Evolutionary conservation across 2,113 vertebrate genomes (phyloP).

Genomic region (Mobula hypostoma): DNA sequence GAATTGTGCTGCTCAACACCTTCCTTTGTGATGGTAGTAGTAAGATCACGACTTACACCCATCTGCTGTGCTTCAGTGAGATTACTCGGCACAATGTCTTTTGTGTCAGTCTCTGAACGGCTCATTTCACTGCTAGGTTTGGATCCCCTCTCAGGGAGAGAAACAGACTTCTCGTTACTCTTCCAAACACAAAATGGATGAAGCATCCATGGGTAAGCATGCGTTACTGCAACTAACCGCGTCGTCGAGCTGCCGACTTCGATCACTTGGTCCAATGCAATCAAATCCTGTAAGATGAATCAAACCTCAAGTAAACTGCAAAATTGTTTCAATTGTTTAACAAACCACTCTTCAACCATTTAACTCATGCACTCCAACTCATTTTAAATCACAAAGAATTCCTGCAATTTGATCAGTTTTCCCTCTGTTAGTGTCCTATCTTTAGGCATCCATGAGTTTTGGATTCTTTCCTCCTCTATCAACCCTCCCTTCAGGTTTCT

Average conservation of each 20-base stretch:
- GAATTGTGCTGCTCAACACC: neutral
- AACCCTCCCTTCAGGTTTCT: too few species aligned
- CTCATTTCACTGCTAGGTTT: neutral
- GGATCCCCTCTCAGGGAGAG: neutral
- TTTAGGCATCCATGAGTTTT: neutral
- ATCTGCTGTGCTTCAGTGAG: neutral
- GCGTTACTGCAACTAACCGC: slow-evolving; percentile 59
- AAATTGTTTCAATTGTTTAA: neutral
- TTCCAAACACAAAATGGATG: slow-evolving; percentile 48
- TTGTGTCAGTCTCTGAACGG: neutral
- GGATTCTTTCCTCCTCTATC: too few species aligned
- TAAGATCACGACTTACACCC: neutral
- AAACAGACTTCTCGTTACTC: slow-evolving; percentile 29
- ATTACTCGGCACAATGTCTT: too few species aligned
- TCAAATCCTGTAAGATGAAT: slow-evolving; percentile 56
- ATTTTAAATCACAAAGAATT: slow-evolving; percentile 2
- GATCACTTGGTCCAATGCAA: slow-evolving; percentile 58
- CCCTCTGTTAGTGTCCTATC: neutral
- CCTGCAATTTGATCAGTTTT: neutral
- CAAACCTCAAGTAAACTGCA: neutral
- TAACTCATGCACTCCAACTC: too few species aligned
- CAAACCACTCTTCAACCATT: neutral
- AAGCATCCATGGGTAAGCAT: slow-evolving; percentile 64
- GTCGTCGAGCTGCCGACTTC: slow-evolving; percentile 59
- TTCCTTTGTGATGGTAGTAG: neutral